These are phyloP conservation scores for Psilopsiagon aurifrons DNA, from an alignment of 2,113 vertebrate genomes.

Conservation along the genomic window DNA sequence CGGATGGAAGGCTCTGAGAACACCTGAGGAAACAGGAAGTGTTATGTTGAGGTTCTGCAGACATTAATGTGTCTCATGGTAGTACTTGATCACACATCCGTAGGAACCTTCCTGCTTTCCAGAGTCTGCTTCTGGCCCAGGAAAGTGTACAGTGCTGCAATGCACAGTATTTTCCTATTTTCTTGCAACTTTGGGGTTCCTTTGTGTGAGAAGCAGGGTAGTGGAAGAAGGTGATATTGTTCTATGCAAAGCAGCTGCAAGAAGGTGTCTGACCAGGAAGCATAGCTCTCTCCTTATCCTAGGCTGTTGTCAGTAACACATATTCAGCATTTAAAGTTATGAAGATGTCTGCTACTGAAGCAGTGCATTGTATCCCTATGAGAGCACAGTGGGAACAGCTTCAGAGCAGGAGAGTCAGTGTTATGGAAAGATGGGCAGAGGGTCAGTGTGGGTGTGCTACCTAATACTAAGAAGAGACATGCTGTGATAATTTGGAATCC, in stretches of 20 bases:
- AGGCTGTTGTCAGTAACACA: neutral
- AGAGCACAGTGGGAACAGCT: neutral
- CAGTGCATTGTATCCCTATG: neutral
- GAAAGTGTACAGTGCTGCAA: neutral
- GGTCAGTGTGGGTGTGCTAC: neutral
- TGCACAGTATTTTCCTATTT: neutral
- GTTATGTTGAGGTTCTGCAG: neutral
- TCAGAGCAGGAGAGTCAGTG: neutral
- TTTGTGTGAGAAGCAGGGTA: neutral
- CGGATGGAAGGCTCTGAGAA: neutral
- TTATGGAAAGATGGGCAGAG: neutral
- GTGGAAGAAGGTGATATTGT: neutral
- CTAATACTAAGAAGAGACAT: neutral
- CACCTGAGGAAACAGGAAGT: neutral
- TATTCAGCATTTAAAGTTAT: neutral
- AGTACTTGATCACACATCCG: neutral
- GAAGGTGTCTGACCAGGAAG: neutral
- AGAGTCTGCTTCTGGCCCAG: neutral
- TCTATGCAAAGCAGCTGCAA: neutral
- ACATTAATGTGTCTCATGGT: fast-evolving
- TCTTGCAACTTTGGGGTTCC: neutral
- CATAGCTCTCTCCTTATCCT: neutral
- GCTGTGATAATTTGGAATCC: neutral
- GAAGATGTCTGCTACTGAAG: neutral
- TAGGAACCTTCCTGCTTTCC: neutral